A percentile compares a stretch with the other conserved stretches of the same genome.
Conservation (phyloP, 2,113 vertebrate species). For the Gobius niger region DNA sequence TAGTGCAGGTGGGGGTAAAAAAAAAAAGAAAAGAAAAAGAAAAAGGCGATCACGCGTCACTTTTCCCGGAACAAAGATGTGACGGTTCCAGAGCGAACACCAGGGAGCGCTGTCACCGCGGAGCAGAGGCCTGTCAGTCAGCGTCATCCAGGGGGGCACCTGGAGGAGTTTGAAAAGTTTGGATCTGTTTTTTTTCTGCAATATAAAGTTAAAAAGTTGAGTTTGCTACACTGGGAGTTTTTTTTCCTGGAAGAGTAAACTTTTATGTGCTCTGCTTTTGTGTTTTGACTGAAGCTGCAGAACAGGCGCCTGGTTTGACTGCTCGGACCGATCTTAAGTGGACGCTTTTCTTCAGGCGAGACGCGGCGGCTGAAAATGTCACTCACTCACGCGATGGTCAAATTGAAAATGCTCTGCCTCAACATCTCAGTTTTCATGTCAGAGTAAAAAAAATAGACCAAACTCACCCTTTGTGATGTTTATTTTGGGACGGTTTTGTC, state of each 20-base stretch:
- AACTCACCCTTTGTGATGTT: too few species aligned
- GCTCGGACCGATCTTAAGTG: too few species aligned
- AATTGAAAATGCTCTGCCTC: too few species aligned
- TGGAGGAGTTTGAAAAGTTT: neutral
- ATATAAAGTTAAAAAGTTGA: neutral
- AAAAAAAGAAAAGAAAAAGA: slow-evolving; percentile 18
- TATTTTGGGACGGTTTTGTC: too few species aligned
- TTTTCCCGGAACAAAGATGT: slow-evolving; percentile 64
- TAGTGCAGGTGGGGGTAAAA: slow-evolving; percentile 23
- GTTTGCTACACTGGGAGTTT: neutral
- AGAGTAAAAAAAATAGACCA: too few species aligned
- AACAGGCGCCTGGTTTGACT: too few species aligned
- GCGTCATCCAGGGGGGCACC: neutral
- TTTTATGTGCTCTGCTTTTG: slow-evolving; percentile 27
- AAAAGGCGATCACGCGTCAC: slow-evolving; percentile 53
- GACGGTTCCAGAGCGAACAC: slow-evolving; percentile 63
- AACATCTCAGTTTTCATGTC: too few species aligned
- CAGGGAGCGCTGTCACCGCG: slow-evolving; percentile 65
- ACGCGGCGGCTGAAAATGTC: too few species aligned
- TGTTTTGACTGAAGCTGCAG: neutral
- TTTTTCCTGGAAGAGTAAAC: neutral
- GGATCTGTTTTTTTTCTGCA: neutral
- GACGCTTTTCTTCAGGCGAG: too few species aligned
- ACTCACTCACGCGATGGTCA: too few species aligned
- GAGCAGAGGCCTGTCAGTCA: slow-evolving; percentile 9